Evolutionary conservation across 1,140 invertebrate species (phyloP).

Genomic region (Heliconius melpomene): DNA sequence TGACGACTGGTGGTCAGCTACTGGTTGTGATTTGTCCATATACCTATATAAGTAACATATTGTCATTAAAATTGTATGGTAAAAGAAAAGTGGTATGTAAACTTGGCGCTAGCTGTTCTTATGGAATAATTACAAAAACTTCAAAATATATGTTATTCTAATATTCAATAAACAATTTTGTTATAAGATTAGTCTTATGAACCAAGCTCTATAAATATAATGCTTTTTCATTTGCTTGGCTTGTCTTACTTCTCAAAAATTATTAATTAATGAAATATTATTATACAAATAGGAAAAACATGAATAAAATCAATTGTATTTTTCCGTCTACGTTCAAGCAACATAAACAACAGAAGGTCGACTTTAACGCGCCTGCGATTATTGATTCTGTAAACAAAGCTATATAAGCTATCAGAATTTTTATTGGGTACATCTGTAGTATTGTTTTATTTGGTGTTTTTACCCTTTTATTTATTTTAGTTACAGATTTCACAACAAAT

Average conservation of each 20-base stretch:
- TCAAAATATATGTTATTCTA: no score
- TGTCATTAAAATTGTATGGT: no score
- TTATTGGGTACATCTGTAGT: background rate
- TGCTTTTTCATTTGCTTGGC: no score
- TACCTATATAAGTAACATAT: no score
- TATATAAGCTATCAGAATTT: background rate
- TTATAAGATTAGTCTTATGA: no score
- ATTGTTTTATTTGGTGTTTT: background rate
- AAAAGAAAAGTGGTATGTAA: no score
- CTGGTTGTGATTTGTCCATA: background rate
- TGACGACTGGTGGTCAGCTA: background rate
- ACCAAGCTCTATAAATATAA: no score
- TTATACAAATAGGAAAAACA: background rate
- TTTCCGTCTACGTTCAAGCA: background rate
- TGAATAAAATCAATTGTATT: background rate
- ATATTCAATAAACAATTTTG: no score
- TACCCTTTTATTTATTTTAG: background rate
- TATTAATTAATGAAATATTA: background rate
- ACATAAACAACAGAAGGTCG: slow-evolving; percentile 12
- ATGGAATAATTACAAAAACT: no score
- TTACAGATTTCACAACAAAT: slow-evolving; percentile 2
- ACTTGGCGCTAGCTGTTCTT: no score
- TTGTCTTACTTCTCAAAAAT: no score
- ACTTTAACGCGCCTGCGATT: slow-evolving; percentile 14
- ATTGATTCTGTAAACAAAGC: slow-evolving; percentile 17